Evolutionary conservation across 2,113 vertebrate genomes (phyloP), one percentile per base, ranked within the genome.

Genomic region (Lagopus muta): DNA sequence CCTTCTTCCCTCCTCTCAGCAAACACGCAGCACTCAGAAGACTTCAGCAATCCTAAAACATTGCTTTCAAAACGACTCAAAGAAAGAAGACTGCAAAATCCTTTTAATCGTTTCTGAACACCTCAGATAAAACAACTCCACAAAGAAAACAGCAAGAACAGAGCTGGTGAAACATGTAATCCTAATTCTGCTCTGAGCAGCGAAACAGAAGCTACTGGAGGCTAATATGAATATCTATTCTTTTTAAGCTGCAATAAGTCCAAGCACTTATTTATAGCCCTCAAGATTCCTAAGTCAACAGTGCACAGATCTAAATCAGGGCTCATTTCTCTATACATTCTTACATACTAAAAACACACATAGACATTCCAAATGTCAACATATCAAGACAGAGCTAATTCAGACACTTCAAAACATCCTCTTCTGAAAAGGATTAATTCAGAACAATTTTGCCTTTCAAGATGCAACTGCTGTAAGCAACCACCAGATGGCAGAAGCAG

Each of bases 401-500:
- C 79, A 96, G 91, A 91, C 78, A 85, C 75, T 85, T 65, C 54
- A 82, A 91, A 89, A 65, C 69, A 93, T 61, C 88, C 34, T 86
- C 82, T 93, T 92, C 89, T 85, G 76, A 94, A 73, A 92, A 95
- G 72, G 93, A 92, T 90, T 94, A 97, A 88, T 94, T 91, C 91
- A 93, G 94, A 89, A 84, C 83, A 94, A 94, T 95, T 91, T 90
- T 79, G 57, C 45, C 86, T 97, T 95, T 77, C 86, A 96, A 96
- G 55, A 48, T 86, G 95, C 64, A 96, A 85, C 93, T 94, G 76
- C 85, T 52, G 82, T 61, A 70, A 96, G 66, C 47, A 91, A 76
- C 98, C 98, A 98, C 95, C 98, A 98, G 98, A 96, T 98, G 98
- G 98, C 98, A 97, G 97, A 93, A 96, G 92, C 89, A 95, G 95